These are phyloP conservation scores for Nixonia krombeini DNA, from an alignment of 1,140 invertebrate genomes.

Conservation along the genomic window DNA sequence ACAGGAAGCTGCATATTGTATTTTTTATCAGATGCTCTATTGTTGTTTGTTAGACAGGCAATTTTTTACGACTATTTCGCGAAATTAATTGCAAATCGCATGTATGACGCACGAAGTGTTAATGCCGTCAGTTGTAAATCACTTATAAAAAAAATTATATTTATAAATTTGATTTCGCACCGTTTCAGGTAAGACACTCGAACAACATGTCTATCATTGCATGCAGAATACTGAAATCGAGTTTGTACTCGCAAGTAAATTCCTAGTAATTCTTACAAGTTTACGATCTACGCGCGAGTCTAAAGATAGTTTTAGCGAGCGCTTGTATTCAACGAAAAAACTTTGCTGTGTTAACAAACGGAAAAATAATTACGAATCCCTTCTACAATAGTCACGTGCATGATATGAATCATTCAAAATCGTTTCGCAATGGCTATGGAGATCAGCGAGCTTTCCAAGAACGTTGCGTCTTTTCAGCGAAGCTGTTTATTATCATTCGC, in stretches of 20 bases:
- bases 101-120: slow-evolving; percentile 26
- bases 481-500: slow-evolving; percentile 32
- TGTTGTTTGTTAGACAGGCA: background rate
- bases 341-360: slow-evolving; percentile 31
- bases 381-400: slow-evolving; percentile 31
- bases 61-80: slow-evolving; percentile 14
- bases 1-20: background rate
- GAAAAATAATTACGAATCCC: slow-evolving; percentile 42
- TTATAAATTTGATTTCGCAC: slow-evolving; percentile 2
- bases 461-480: slow-evolving; percentile 17
- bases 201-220: slow-evolving; percentile 14
- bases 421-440: slow-evolving; percentile 35
- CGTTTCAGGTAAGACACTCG: background rate
- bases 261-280: background rate
- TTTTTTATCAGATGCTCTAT: slow-evolving; percentile 4
- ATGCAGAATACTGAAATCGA: slow-evolving; percentile 14
- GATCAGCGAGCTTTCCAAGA: slow-evolving; percentile 39
- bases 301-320: slow-evolving; percentile 4
- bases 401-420: slow-evolving; percentile 40
- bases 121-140: slow-evolving; percentile 1
- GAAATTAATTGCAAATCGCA: slow-evolving; percentile 33
- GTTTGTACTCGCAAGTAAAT: slow-evolving; percentile 10
- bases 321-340: slow-evolving; percentile 12
- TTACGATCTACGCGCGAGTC: background rate
- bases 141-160: slow-evolving; percentile 2